Conservation (phyloP, 2,113 vertebrate genomes). For the Buteo buteo region DNA sequence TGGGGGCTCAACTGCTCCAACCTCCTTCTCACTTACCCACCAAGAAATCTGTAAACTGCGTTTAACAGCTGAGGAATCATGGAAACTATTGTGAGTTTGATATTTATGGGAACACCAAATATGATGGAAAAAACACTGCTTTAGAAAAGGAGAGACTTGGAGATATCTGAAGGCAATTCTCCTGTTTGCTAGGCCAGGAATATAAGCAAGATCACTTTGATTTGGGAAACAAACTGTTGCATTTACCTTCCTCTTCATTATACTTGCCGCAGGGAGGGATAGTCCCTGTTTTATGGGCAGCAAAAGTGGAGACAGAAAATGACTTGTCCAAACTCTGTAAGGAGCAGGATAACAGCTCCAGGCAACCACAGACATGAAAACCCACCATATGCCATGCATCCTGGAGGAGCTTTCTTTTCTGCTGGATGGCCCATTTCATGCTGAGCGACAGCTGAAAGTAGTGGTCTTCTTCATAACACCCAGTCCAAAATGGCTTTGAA, state of each 20-base stretch:
- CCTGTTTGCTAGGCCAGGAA: neutral
- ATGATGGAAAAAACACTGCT: neutral
- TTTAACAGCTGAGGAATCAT: neutral
- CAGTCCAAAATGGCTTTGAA: slow-evolving; percentile 75
- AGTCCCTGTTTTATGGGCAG: rapidly evolving
- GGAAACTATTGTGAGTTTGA: neutral
- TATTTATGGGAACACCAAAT: neutral
- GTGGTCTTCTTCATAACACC: slow-evolving; percentile 80
- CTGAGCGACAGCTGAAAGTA: slow-evolving; percentile 73
- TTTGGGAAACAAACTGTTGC: neutral
- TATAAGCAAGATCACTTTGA: neutral
- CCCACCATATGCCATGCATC: slow-evolving; percentile 85
- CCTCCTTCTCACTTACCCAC: neutral
- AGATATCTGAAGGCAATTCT: neutral
- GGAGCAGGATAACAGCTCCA: neutral
- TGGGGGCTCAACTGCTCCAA: neutral
- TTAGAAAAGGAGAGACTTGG: neutral
- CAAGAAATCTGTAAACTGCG: neutral
- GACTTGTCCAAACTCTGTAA: neutral
- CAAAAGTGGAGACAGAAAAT: neutral
- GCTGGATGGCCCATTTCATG: slow-evolving; percentile 78
- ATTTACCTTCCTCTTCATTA: neutral
- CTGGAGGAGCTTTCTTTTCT: slow-evolving; percentile 82
- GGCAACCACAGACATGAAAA: neutral
- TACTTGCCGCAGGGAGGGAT: neutral